Evolutionary conservation across 2,888 invertebrate species (phyloP).

Genomic region (Cephonodes hylas): DNA sequence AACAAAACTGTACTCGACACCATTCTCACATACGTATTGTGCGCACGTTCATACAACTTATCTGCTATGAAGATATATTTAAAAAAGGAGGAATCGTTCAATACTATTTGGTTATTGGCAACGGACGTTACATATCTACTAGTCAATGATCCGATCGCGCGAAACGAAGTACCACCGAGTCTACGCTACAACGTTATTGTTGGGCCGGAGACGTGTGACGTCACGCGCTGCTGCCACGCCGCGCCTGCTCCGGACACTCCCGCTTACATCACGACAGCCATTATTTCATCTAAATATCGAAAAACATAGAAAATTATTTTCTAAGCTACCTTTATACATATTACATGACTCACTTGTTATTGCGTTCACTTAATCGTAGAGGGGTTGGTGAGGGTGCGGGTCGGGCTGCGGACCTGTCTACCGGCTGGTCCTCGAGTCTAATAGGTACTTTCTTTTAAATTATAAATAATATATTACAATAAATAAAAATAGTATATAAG

Average conservation of each 20-base stretch:
- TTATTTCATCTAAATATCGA: conserved; percentile 75
- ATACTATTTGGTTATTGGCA: conserved; percentile 76
- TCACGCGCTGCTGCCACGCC: neutral
- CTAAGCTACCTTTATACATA: conserved; percentile 72
- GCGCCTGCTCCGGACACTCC: neutral
- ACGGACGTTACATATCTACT: conserved; percentile 41
- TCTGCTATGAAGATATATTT: conserved; percentile 64
- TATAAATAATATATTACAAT: neutral
- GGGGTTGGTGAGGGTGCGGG: conserved; percentile 37
- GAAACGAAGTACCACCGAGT: conserved; percentile 42
- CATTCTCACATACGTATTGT: conserved; percentile 53
- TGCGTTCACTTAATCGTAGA: conserved; percentile 69
- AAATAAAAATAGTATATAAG: too few relatives aligned
- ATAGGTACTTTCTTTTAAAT: neutral
- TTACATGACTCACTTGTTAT: conserved; percentile 74
- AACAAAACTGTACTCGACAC: conserved; percentile 40
- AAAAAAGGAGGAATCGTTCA: conserved; percentile 65
- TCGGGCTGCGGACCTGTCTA: conserved; percentile 4
- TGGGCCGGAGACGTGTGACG: conserved; percentile 2
- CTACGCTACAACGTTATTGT: conserved; percentile 32
- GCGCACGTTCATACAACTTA: conserved; percentile 68
- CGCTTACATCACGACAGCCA: conserved; percentile 52
- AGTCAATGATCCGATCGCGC: conserved; percentile 49
- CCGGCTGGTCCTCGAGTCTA: neutral
- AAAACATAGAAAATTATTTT: conserved; percentile 74